These are phyloP conservation scores for Aleiodes sp. DNA, from an alignment of 1,140 invertebrate species.

Conservation along the genomic window DNA sequence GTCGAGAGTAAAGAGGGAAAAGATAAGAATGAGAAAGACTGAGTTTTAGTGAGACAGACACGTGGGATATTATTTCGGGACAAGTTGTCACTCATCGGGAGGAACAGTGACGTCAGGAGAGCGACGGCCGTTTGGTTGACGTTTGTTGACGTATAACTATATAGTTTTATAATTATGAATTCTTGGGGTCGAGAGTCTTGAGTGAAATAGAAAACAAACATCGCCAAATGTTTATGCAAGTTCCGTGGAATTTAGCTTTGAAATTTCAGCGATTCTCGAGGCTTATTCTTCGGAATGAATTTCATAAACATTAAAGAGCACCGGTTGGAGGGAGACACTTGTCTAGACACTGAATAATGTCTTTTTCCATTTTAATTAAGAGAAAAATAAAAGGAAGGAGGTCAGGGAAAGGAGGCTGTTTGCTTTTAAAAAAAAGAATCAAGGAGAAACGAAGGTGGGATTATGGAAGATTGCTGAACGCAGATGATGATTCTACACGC, in stretches of 20 bases:
- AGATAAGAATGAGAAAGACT: neutral
- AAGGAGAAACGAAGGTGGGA: slow-evolving; percentile 23
- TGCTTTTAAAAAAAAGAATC: neutral
- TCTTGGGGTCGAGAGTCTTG: too few species aligned
- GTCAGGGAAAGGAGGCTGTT: slow-evolving; percentile 34
- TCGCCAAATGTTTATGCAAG: too few species aligned
- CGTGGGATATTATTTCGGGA: slow-evolving; percentile 48
- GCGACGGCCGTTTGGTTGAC: slow-evolving; percentile 11
- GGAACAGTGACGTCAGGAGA: slow-evolving; percentile 34
- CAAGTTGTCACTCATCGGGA: slow-evolving; percentile 57
- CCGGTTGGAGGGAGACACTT: neutral
- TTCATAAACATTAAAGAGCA: too few species aligned
- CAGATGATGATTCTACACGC: slow-evolving; percentile 29
- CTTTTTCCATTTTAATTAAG: neutral
- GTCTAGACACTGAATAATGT: neutral
- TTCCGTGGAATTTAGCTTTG: too few species aligned
- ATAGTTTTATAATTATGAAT: too few species aligned
- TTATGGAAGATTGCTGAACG: neutral
- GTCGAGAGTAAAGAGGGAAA: neutral
- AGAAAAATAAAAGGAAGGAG: slow-evolving; percentile 19
- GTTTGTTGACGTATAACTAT: neutral
- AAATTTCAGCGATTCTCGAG: too few species aligned
- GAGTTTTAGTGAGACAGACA: slow-evolving; percentile 38
- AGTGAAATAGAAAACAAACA: too few species aligned
- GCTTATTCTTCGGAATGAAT: too few species aligned